Evolutionary conservation across 2,113 vertebrate genomes (phyloP).

Genomic region (Saguinus midas): DNA sequence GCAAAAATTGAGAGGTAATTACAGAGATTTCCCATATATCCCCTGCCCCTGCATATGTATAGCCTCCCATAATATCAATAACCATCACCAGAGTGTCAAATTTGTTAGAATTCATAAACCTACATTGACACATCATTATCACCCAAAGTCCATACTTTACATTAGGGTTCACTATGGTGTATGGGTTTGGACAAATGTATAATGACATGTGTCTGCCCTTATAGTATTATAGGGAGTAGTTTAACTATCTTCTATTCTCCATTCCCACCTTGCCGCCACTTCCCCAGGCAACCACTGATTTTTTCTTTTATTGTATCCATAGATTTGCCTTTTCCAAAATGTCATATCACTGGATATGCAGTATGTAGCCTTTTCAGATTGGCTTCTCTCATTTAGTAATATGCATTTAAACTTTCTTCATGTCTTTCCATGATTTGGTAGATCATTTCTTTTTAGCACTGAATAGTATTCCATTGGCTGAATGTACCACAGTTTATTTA

Average conservation of each 20-base stretch:
- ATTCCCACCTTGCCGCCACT: no score
- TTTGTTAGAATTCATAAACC: not conserved
- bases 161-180: not conserved
- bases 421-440: not conserved
- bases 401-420: not conserved
- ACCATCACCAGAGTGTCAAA: fast-evolving
- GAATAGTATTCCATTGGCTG: not conserved
- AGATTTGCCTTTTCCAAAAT: not conserved
- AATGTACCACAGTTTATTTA: not conserved
- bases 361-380: not conserved
- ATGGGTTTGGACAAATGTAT: not conserved
- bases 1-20: not conserved
- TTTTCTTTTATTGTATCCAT: not conserved
- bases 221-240: not conserved
- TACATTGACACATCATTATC: not conserved
- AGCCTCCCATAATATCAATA: not conserved
- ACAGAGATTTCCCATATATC: not conserved
- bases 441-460: not conserved
- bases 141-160: not conserved
- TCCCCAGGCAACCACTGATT: not conserved
- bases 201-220: not conserved
- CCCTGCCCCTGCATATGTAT: fast-evolving
- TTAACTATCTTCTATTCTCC: not conserved
- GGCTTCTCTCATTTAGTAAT: not conserved
- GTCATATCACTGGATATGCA: not conserved